Percentiles rank a stretch among this genome's conserved stretches.
phyloP scores from a whole-genome alignment of 2,888 invertebrate species.

The Scaptomyza polygonia region DNA sequence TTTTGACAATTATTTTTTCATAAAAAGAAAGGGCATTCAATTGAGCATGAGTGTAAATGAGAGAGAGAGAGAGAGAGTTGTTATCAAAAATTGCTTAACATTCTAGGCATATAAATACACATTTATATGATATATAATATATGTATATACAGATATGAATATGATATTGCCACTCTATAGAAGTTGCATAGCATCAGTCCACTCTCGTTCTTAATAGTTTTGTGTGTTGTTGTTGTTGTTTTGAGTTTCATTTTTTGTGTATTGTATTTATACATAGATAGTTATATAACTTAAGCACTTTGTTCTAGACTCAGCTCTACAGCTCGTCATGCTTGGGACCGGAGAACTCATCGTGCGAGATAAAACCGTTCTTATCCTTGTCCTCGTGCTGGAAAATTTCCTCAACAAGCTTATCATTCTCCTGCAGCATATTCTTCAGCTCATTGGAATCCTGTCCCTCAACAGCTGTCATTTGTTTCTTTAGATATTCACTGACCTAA shows the following conservation, averaged over 20 bases:
- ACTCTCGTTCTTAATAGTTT: conserved; percentile 30
- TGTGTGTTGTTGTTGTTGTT: conserved; percentile 10
- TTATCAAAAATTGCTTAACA: conserved; percentile 25
- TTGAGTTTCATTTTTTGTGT: conserved; percentile 13
- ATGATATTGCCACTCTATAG: conserved; percentile 39
- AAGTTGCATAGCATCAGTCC: conserved; percentile 34
- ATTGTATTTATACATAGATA: conserved; percentile 46
- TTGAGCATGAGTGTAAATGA: conserved; percentile 16
- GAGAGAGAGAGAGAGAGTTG: conserved; percentile 1
- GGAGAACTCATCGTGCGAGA: conserved; percentile 97
- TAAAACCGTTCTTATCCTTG: conserved; percentile 97
- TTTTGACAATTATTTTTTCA: conserved; percentile 13
- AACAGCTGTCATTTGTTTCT: conserved; percentile 94
- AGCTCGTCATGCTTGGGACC: conserved; percentile 99
- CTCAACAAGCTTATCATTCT: conserved; percentile 96
- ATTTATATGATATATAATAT: conserved; percentile 21
- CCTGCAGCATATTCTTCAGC: conserved; percentile 92
- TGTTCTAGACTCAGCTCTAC: conserved; percentile 84
- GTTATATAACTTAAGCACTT: conserved; percentile 70
- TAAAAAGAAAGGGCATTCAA: conserved; percentile 15
- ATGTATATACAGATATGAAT: conserved; percentile 59
- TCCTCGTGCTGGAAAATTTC: conserved; percentile 99
- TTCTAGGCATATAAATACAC: conserved; percentile 41
- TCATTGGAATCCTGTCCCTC: conserved; percentile 91
- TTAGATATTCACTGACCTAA: conserved; percentile 95